These are phyloP conservation scores for Chaitophorus viminalis DNA, from an alignment of 2,888 invertebrate genomes.

Conservation along the genomic window DNA sequence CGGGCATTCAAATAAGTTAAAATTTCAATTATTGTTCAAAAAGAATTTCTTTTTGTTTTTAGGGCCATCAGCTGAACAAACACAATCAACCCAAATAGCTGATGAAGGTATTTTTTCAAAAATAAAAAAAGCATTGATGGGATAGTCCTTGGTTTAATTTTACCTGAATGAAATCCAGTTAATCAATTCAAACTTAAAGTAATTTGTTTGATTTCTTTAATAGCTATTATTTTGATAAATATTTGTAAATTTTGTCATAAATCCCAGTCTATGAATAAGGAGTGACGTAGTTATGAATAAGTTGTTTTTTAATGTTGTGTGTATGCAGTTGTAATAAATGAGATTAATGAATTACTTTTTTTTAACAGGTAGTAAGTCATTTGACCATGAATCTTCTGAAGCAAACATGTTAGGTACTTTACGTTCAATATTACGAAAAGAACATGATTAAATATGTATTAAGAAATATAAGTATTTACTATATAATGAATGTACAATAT, in stretches of 20 bases:
- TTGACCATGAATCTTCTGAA: conserved; percentile 22
- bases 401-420: conserved; percentile 12
- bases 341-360: neutral
- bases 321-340: neutral
- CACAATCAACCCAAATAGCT: conserved; percentile 67
- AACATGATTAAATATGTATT: neutral
- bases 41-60: conserved; percentile 40
- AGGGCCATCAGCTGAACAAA: conserved; percentile 66
- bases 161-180: neutral
- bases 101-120: conserved; percentile 70
- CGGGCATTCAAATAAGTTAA: neutral
- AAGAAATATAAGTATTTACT: neutral
- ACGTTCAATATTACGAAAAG: conserved; percentile 25
- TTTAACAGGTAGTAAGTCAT: conserved; percentile 55
- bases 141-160: conserved; percentile 67
- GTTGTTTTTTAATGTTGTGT: neutral
- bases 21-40: neutral
- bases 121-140: conserved; percentile 74
- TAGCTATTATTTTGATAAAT: neutral
- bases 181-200: conserved; percentile 27
- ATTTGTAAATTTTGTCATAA: neutral
- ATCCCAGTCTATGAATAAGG: conserved; percentile 46
- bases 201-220: conserved; percentile 19
- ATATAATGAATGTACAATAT: neutral
- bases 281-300: too few relatives aligned